Base-by-base conservation (phyloP, 2,888 invertebrate species). In the Drosophila mimetica region DNA sequence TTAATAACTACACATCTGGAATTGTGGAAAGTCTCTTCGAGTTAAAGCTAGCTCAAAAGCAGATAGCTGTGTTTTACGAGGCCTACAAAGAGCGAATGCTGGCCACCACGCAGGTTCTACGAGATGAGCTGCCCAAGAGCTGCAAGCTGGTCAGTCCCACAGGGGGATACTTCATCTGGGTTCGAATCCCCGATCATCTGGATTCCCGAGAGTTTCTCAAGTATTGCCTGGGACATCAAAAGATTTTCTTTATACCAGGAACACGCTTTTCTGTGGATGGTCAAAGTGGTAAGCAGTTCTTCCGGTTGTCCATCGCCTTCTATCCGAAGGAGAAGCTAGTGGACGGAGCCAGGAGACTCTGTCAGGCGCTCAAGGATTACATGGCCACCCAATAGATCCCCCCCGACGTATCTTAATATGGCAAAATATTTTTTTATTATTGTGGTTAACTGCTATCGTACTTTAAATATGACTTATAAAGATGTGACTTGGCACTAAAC, bases 141-240 rank as follows among this genome's bases (percentile, higher is more conserved):
- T 93, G 93, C 74, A 87, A 77, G 1, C 92, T 92, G 74, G 59
- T 82, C 1, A 81, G 89, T 44, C 93, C 93, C 4, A 70, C 83
- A 71, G 94, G 94, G 2, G 94, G 94, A 9, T 95, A 93, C 77
- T 95, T 94, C 70, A 87, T 94, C 44, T 95, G 94, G 94, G 88
- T 94, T 51, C 88, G 90, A 66, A 87, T 94, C 44, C 94, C 94
- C 0, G 50, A 71, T 5, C 34, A 74, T 6, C 73, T 85, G 1
- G 90, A 92, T 78, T 92, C 91, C 1, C 47, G 52, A 1, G 79
- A 91, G n/a, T 93, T 93, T 59, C 78, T 92, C 6, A 73, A 86
- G 25, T 92, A 91, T 86, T 92, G 92, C 48, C 83, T 92, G 64
- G 76, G 90, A 16, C 90, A 91, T 7, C 90, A 91, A 57, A 92